These are phyloP conservation scores for Nudaria mundana DNA, from an alignment of 2,888 invertebrate genomes.

Conservation along the genomic window DNA sequence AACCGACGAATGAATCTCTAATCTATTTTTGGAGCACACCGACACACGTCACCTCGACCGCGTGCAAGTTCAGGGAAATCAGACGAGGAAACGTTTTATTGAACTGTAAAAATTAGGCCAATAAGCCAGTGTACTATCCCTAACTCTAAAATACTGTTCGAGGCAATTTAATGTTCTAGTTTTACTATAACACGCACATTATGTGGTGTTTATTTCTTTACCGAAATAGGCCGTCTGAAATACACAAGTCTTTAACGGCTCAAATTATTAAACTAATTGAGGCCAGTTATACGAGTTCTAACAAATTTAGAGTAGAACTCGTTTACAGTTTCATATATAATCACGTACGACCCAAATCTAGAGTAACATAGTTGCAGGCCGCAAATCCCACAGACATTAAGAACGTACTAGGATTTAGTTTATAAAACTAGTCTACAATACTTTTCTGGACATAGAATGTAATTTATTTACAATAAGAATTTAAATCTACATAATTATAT, in stretches of 20 bases:
- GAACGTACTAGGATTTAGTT: too few relatives aligned
- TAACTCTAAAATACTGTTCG: conserved; percentile 27
- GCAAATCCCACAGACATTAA: conserved; percentile 34
- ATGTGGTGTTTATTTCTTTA: conserved; percentile 35
- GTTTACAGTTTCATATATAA: conserved; percentile 44
- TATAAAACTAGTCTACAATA: too few relatives aligned
- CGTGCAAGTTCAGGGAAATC: conserved; percentile 75
- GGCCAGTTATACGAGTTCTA: conserved; percentile 45
- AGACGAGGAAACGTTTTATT: conserved; percentile 64
- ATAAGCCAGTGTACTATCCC: conserved; percentile 43
- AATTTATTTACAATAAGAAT: too few relatives aligned
- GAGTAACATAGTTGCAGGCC: conserved; percentile 43
- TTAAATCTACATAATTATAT: too few relatives aligned
- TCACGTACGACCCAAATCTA: conserved; percentile 64
- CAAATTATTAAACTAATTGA: conserved; percentile 39
- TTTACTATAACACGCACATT: conserved; percentile 17
- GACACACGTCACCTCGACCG: conserved; percentile 43
- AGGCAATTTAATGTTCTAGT: conserved; percentile 32
- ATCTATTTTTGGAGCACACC: conserved; percentile 50
- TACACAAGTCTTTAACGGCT: conserved; percentile 27
- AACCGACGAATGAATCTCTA: conserved; percentile 45
- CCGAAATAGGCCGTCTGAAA: conserved; percentile 28
- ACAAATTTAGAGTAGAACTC: conserved; percentile 44
- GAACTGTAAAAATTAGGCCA: conserved; percentile 59
- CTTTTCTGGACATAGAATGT: too few relatives aligned